These are phyloP conservation scores for Pyrochroa serraticornis DNA, from an alignment of 2,888 invertebrate species.

Conservation along the genomic window DNA sequence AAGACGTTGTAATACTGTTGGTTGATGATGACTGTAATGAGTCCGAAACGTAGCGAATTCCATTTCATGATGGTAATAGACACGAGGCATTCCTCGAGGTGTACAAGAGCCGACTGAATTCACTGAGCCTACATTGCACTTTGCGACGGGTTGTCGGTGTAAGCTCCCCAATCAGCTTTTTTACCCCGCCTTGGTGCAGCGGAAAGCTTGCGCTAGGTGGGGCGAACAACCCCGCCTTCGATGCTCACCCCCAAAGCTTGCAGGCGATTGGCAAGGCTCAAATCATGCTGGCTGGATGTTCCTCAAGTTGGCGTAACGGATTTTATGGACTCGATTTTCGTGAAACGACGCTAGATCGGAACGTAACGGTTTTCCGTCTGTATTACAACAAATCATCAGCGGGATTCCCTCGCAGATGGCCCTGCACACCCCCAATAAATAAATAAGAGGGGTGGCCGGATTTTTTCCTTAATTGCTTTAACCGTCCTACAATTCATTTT, in stretches of 20 bases:
- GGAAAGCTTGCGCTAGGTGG: slow-evolving; percentile 52
- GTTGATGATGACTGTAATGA: slow-evolving; percentile 39
- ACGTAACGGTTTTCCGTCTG: slow-evolving; percentile 41
- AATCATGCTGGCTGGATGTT: slow-evolving; percentile 46
- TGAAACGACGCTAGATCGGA: slow-evolving; percentile 27
- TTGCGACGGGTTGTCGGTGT: slow-evolving; percentile 19
- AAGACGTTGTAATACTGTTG: slow-evolving; percentile 50
- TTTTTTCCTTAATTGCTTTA: slow-evolving; percentile 41
- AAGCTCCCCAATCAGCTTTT: slow-evolving; percentile 47
- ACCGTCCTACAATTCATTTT: slow-evolving; percentile 11
- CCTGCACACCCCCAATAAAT: slow-evolving; percentile 44
- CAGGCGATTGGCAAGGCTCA: slow-evolving; percentile 43
- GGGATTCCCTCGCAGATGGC: slow-evolving; percentile 52
- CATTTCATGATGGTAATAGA: slow-evolving; percentile 52
- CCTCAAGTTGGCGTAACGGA: slow-evolving; percentile 45
- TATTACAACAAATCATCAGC: slow-evolving; percentile 46
- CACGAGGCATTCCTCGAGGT: slow-evolving; percentile 55
- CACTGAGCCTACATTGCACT: slow-evolving; percentile 38
- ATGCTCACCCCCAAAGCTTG: not conserved
- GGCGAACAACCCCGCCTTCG: slow-evolving; percentile 33
- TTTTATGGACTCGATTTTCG: slow-evolving; percentile 39
- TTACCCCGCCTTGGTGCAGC: slow-evolving; percentile 47
- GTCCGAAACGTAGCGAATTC: slow-evolving; percentile 36
- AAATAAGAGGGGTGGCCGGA: slow-evolving; percentile 32
- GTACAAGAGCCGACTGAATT: slow-evolving; percentile 40